Evolutionary conservation across 2,888 invertebrate species (phyloP).

Genomic region (Euclidia mi): DNA sequence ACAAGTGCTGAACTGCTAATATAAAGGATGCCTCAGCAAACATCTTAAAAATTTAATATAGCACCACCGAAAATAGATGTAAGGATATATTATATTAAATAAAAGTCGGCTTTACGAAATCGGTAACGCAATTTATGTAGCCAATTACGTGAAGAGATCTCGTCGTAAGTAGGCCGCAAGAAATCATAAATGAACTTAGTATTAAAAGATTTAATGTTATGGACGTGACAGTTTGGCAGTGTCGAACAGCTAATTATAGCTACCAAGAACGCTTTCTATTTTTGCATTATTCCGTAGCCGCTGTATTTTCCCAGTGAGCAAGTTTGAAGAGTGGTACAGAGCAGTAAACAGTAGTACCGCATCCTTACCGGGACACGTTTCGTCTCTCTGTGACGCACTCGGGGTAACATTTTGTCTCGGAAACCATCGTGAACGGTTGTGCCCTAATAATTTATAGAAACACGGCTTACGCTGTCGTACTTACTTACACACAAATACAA

Average conservation of each 20-base stretch:
- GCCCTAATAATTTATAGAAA: slow-evolving; percentile 55
- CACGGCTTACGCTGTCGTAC: slow-evolving; percentile 51
- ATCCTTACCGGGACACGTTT: slow-evolving; percentile 57
- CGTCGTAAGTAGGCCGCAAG: too few relatives aligned
- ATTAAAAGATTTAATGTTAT: slow-evolving; percentile 22
- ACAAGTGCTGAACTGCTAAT: too few relatives aligned
- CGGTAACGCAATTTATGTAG: too few relatives aligned
- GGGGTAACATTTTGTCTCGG: slow-evolving; percentile 73
- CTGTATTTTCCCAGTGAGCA: slow-evolving; percentile 26
- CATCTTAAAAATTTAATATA: too few relatives aligned
- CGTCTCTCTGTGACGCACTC: slow-evolving; percentile 44
- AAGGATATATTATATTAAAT: too few relatives aligned
- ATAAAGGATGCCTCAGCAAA: too few relatives aligned
- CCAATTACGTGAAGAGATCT: too few relatives aligned
- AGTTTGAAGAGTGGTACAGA: slow-evolving; percentile 20
- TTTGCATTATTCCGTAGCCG: slow-evolving; percentile 26
- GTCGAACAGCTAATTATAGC: slow-evolving; percentile 35
- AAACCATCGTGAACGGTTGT: slow-evolving; percentile 75
- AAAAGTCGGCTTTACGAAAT: too few relatives aligned
- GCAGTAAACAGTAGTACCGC: slow-evolving; percentile 50
- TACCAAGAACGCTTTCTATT: slow-evolving; percentile 39
- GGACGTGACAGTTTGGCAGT: slow-evolving; percentile 26
- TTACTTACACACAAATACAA: slow-evolving; percentile 34
- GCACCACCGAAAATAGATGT: too few relatives aligned
- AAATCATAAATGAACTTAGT: slow-evolving; percentile 22